Evolutionary conservation across 2,113 vertebrate genomes (phyloP), one percentile per base, ranked within the genome.

Genomic region (Gopherus flavomarginatus): DNA sequence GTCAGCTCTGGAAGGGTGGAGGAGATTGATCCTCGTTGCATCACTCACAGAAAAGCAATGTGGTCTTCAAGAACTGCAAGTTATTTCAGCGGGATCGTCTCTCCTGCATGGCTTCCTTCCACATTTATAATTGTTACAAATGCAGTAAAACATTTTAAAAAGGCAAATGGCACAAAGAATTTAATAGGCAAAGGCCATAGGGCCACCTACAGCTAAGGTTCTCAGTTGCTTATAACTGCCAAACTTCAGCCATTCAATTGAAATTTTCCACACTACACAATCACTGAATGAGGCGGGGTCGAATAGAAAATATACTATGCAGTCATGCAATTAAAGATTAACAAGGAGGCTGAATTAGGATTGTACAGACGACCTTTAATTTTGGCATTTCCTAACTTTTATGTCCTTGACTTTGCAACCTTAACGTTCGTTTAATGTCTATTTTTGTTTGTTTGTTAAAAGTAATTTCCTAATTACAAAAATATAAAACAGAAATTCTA

Each of bases 51-150:
- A 16, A 54, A 38, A 42, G 17, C 38, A 77, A 44, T 13, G 22
- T 42, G 22, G 11, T 44, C 42, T 44, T 77, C 10, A 5, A 44
- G 72, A 44, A 44, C 72, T 77, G 38, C 22, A 44, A 77, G 38
- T 26, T 77, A 77, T 26, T 44, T 77, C 22, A 44, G 6, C 11
- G 6, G 38, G 24, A 22, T 42, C 22, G 2, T 26, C 72, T 44
- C 11, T 35, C 35, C 35, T n/a, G 17, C 6, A 14, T 81, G 65
- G 31, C 0, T 6, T 88, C 95, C 75, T 95, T 78, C 84, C 88
- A 31, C 88, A 84, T 96, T 97, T 97, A 92, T 83, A 57, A 42
- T 81, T 75, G 94, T 87, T 97, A 77, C 19, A 77, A 77, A 77
- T 44, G 94, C 94, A 83, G 85, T 81, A 72, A 85, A 96, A 88